Evolutionary conservation across 1,140 invertebrate genomes (phyloP).

Genomic region (Microplitis mediator): DNA sequence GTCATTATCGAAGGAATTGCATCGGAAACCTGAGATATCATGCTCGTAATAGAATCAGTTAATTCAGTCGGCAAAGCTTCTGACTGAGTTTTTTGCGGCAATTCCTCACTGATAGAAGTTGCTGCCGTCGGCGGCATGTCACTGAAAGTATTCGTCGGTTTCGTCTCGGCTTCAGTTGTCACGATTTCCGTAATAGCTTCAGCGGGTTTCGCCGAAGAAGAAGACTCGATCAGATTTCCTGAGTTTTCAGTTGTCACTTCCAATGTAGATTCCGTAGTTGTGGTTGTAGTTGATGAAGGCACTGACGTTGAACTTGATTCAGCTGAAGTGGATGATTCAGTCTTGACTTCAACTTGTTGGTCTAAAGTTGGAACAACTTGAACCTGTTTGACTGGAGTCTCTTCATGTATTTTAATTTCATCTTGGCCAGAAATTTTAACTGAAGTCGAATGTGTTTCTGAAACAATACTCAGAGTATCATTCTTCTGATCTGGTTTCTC

Average conservation of each 20-base stretch:
- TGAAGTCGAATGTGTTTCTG: conserved; percentile 40
- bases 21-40: conserved; percentile 55
- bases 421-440: conserved; percentile 38
- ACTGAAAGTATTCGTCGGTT: too few species aligned
- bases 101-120: neutral
- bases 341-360: neutral
- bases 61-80: conserved; percentile 48
- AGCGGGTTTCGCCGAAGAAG: too few species aligned
- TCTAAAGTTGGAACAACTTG: neutral
- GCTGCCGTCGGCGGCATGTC: neutral
- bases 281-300: too few species aligned
- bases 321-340: too few species aligned
- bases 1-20: conserved; percentile 4
- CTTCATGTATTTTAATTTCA: conserved; percentile 35
- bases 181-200: too few species aligned
- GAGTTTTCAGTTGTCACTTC: too few species aligned
- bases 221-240: too few species aligned
- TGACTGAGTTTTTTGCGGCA: neutral
- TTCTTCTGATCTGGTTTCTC: neutral
- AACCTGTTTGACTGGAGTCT: neutral
- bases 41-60: conserved; percentile 51
- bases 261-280: too few species aligned
- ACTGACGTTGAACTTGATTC: too few species aligned
- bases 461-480: conserved; percentile 34
- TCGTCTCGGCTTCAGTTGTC: too few species aligned